Conservation (phyloP, 2,113 vertebrate species). For the Gallinago media region DNA sequence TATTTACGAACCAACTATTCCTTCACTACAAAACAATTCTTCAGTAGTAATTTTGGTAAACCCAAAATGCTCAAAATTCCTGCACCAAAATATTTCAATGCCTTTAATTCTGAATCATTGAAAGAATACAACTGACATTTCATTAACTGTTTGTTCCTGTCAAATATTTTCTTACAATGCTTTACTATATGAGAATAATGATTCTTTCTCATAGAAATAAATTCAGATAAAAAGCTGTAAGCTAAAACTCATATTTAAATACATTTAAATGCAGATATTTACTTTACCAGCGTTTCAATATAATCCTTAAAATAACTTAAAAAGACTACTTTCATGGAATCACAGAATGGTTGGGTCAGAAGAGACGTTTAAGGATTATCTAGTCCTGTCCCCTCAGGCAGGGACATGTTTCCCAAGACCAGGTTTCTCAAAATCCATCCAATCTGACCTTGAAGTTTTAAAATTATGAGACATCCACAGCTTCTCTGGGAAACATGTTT, state of each 20-base stretch:
- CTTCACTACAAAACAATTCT: neutral
- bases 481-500: neutral
- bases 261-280: neutral
- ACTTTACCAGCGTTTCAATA: neutral
- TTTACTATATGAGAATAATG: neutral
- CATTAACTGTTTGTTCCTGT: neutral
- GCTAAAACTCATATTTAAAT: neutral
- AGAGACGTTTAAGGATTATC: neutral
- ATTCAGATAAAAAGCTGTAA: neutral
- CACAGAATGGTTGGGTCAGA: neutral
- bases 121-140: neutral
- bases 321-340: neutral
- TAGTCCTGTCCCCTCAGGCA: fast-evolving
- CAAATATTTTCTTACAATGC: neutral
- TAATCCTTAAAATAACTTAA: neutral
- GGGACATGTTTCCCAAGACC: neutral
- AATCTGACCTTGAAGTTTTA: neutral
- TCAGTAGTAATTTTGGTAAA: neutral
- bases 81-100: neutral
- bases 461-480: neutral
- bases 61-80: neutral
- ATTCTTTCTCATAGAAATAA: neutral
- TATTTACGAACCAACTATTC: neutral
- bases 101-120: neutral
- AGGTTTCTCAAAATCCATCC: neutral